Evolutionary conservation across 1,140 invertebrate species (phyloP).

Genomic region (Cydia strobilella): DNA sequence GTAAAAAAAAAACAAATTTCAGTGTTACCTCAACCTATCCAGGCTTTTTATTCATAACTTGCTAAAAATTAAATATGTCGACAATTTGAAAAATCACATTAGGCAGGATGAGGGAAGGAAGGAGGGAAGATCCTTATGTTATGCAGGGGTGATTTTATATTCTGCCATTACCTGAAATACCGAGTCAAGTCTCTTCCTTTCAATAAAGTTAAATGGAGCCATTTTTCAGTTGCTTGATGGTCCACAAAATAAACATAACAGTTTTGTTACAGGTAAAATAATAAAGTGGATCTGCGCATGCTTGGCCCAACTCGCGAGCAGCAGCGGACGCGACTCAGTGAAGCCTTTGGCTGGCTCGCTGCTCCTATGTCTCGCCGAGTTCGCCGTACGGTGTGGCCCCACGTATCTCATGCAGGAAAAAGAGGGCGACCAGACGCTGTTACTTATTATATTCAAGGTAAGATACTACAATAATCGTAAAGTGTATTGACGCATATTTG

Average conservation of each 20-base stretch:
- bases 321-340: slow-evolving; percentile 81
- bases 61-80: too few species aligned
- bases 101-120: too few species aligned
- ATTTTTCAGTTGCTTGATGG: not conserved
- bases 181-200: too few species aligned
- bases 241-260: slow-evolving; percentile 7
- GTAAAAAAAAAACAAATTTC: too few species aligned
- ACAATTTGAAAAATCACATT: too few species aligned
- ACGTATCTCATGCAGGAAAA: slow-evolving; percentile 88
- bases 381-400: slow-evolving; percentile 95
- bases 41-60: too few species aligned
- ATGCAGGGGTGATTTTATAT: too few species aligned
- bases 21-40: too few species aligned
- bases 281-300: slow-evolving; percentile 75
- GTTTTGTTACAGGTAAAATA: slow-evolving; percentile 64
- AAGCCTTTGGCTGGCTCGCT: slow-evolving; percentile 90
- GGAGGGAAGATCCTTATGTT: too few species aligned
- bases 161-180: too few species aligned
- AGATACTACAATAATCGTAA: slow-evolving; percentile 46
- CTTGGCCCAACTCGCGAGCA: slow-evolving; percentile 69
- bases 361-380: slow-evolving; percentile 95
- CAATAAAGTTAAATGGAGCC: too few species aligned
- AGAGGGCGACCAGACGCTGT: slow-evolving; percentile 90
- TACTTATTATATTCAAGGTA: slow-evolving; percentile 88
- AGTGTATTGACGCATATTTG: too few species aligned